Conservation (phyloP, 2,888 invertebrate genomes). For the Habroteleia sp. region DNA sequence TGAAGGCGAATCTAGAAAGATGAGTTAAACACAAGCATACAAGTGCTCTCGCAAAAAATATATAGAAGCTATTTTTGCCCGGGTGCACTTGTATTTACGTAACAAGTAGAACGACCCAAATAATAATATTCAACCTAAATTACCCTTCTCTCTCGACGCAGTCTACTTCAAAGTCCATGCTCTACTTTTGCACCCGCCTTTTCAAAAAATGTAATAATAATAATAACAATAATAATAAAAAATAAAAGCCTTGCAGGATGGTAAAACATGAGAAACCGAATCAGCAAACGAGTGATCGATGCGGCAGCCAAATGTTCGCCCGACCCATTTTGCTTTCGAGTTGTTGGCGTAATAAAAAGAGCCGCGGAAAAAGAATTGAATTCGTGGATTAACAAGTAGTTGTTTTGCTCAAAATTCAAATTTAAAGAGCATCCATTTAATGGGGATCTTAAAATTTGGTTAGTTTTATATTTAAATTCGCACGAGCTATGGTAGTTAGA, state of each 20-base stretch:
- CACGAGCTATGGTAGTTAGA: neutral
- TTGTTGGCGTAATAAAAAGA: constrained; percentile 22
- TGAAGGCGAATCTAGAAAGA: neutral
- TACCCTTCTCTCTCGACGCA: constrained; percentile 44
- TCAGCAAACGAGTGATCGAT: constrained; percentile 46
- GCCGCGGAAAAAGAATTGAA: constrained; percentile 34
- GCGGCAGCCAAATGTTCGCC: constrained; percentile 18
- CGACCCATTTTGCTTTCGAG: constrained; percentile 35
- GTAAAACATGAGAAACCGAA: constrained; percentile 46
- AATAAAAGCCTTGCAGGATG: constrained; percentile 21
- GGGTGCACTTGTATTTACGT: constrained; percentile 48
- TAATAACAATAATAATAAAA: constrained; percentile 7
- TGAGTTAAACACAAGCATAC: neutral
- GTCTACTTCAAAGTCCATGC: constrained; percentile 51
- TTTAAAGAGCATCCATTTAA: constrained; percentile 9
- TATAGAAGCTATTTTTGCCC: constrained; percentile 44
- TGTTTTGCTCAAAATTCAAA: constrained; percentile 12
- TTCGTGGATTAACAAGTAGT: constrained; percentile 14
- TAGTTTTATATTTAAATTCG: neutral
- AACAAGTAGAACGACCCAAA: constrained; percentile 62
- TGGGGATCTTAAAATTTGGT: constrained; percentile 14
- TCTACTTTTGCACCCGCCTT: constrained; percentile 42
- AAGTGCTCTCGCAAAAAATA: constrained; percentile 12
- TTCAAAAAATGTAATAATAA: constrained; percentile 17
- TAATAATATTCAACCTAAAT: constrained; percentile 63